A percentile compares a stretch with the other conserved stretches of the same genome.
Conservation (phyloP, 2,888 invertebrate species). For the Abscondita cerata region DNA sequence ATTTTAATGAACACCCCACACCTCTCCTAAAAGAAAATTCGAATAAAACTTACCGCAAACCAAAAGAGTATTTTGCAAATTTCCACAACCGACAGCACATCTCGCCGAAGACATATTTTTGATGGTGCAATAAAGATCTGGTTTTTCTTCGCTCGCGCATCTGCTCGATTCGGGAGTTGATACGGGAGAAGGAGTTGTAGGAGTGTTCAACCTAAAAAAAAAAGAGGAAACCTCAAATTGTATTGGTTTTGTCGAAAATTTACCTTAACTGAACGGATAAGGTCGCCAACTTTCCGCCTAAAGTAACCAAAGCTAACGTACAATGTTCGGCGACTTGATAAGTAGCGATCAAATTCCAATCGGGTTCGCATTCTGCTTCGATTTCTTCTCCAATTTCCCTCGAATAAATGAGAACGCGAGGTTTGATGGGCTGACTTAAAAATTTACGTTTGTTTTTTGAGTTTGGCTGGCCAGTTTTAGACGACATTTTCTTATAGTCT, state of each 20-base stretch:
- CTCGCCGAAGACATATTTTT: constrained; percentile 72
- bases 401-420: constrained; percentile 68
- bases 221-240: no score
- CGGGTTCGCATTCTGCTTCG: constrained; percentile 62
- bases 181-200: constrained; percentile 57
- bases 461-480: constrained; percentile 51
- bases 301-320: constrained; percentile 69
- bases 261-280: constrained; percentile 67
- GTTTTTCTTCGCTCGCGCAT: constrained; percentile 60
- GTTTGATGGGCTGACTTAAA: constrained; percentile 65
- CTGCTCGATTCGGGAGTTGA: constrained; percentile 55
- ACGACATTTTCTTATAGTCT: constrained; percentile 68
- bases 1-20: no score
- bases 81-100: constrained; percentile 79
- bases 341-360: constrained; percentile 69
- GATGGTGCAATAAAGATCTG: constrained; percentile 65
- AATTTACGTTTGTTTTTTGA: constrained; percentile 60
- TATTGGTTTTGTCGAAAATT: neutral
- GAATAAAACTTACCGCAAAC: constrained; percentile 77
- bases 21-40: no score
- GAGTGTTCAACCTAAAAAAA: constrained; percentile 53
- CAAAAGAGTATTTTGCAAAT: constrained; percentile 72
- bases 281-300: constrained; percentile 67
- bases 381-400: constrained; percentile 62
- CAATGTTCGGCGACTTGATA: constrained; percentile 66